Conservation (phyloP, 2,888 invertebrate genomes). For the Drosophila subsilvestris region DNA sequence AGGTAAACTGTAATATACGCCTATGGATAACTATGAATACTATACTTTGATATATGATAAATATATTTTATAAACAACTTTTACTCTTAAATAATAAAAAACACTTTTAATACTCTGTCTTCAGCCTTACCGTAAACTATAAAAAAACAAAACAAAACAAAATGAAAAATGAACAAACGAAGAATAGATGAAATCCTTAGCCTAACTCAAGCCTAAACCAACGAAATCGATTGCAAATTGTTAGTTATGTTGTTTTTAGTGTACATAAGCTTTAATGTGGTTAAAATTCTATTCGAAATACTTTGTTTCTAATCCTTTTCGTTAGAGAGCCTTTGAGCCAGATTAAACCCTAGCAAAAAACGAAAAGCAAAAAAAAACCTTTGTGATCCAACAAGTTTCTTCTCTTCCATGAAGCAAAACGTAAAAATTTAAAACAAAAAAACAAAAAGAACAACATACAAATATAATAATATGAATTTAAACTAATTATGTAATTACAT, state of each 20-base stretch:
- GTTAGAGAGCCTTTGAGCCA: conserved; percentile 52
- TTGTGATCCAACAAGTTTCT: conserved; percentile 74
- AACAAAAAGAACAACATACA: conserved; percentile 25
- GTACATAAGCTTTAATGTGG: conserved; percentile 68
- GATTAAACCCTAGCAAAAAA: conserved; percentile 24
- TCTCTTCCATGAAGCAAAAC: conserved; percentile 73
- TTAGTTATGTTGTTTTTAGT: conserved; percentile 63
- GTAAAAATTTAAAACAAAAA: neutral
- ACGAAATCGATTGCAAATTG: conserved; percentile 56
- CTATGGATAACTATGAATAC: conserved; percentile 52
- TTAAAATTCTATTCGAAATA: conserved; percentile 45
- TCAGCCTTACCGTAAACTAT: conserved; percentile 65
- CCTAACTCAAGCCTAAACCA: conserved; percentile 48
- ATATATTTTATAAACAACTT: conserved; percentile 76
- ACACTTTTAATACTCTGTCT: conserved; percentile 73
- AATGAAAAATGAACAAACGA: conserved; percentile 37
- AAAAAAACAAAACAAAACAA: conserved; percentile 32
- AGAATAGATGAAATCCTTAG: conserved; percentile 29
- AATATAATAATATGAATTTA: conserved; percentile 54
- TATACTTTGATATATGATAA: conserved; percentile 71
- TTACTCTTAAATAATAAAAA: conserved; percentile 66
- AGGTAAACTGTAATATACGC: conserved; percentile 62
- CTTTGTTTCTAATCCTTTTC: conserved; percentile 48
- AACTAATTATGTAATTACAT: conserved; percentile 63
- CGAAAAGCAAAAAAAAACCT: conserved; percentile 54